Base-by-base conservation (phyloP, 1,140 invertebrate species). In the Cotesia typhae region DNA sequence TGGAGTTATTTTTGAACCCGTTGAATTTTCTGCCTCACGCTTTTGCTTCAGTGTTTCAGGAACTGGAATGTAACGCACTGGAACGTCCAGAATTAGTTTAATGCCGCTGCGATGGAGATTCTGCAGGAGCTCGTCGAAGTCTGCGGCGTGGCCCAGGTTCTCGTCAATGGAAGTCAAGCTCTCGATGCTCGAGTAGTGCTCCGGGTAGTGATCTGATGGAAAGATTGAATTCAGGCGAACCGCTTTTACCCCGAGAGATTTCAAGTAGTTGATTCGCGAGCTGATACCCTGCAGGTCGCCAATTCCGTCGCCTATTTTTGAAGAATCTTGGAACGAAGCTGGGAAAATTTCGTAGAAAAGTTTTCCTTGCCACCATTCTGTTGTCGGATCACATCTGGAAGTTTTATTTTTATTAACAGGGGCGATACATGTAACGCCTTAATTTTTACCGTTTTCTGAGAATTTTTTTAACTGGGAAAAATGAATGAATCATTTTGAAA, bases 301-400 rank as follows among this genome's bases (percentile, higher is more conserved):
- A 74, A 91, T 89, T 3, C 92, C 92, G 82, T 94, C 91, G 74
- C 91, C 90, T 51, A 82, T 82, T 64, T 83, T 84, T 78, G 92
- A 90, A 0, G 91, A 91, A 79, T 95, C 94, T 81, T 93, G 90
- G 80, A 94, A 95, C 57, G 93, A 94, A 0, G 92, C 92, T 2
- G 93, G 93, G 77, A 94, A 94, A 67, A 96, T 90, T 85, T 95
- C 93, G 80, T 95, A 95, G 77, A 95, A 92, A 1, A 94, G 87
- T 66, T 89, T 90, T 10, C 94, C 93, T 87, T 94, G 92, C 88
- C 93, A 94, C 94, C 94, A 96, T 68, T 92, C 87, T 2, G 88
- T 83, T 6, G 83, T 76, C 6, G 90, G 82, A 71, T 86, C 81
- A 78, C 83, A 87, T 69, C 83, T 84, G 66, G 38, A 75, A 51